Evolutionary conservation across 2,797 vertebrate genomes (phyloP).

Genomic region (Helicolenus hilgendorfi): DNA sequence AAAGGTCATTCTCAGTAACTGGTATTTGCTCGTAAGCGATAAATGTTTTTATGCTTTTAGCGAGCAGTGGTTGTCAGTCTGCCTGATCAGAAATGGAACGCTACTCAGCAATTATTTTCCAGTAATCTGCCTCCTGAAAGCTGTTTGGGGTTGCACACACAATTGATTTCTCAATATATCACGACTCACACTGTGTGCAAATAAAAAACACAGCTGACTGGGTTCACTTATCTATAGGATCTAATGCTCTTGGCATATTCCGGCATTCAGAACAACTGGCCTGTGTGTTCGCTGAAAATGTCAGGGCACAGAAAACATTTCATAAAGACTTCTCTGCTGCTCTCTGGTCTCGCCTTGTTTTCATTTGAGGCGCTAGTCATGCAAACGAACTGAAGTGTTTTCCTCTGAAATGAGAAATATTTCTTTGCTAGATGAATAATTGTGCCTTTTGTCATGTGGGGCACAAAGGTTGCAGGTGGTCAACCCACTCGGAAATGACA

Average conservation of each 20-base stretch:
- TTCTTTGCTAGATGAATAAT: conserved; percentile 69
- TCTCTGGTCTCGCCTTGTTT: conserved; percentile 57
- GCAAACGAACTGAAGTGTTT: conserved; percentile 48
- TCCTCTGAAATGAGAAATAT: conserved; percentile 49
- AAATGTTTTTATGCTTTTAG: conserved; percentile 13
- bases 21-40: background rate
- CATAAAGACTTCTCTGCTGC: conserved; percentile 52
- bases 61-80: background rate
- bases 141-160: conserved; percentile 1
- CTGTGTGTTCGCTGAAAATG: conserved; percentile 59
- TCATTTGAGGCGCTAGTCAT: conserved; percentile 48
- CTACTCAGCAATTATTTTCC: conserved; percentile 36
- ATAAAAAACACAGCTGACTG: conserved; percentile 20
- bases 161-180: conserved; percentile 52
- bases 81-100: conserved; percentile 40
- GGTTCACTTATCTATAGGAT: conserved; percentile 50
- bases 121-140: conserved; percentile 35
- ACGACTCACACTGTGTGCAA: conserved; percentile 17
- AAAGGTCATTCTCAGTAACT: background rate
- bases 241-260: conserved; percentile 28
- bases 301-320: conserved; percentile 55
- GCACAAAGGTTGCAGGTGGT: background rate
- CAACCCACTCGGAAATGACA: background rate
- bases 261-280: conserved; percentile 34
- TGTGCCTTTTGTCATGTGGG: conserved; percentile 27